These are phyloP conservation scores for Pagetopsis macropterus DNA, from an alignment of 2,797 vertebrate genomes.

Conservation along the genomic window DNA sequence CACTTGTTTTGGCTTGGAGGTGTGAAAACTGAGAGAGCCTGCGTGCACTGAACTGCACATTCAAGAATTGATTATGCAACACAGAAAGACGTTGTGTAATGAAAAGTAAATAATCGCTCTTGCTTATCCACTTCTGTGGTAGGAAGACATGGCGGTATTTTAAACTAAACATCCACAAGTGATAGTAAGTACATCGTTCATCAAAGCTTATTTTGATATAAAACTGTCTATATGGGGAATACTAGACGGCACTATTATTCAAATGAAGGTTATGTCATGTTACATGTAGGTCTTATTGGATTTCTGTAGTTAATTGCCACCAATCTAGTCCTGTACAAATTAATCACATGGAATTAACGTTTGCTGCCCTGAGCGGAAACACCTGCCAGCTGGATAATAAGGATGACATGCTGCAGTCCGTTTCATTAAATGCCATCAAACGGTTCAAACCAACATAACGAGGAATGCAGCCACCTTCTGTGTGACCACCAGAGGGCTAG, in stretches of 20 bases:
- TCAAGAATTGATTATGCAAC: background rate
- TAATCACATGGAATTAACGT: conserved; percentile 57
- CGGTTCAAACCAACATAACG: conserved; percentile 33
- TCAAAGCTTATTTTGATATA: conserved; percentile 8
- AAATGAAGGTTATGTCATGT: conserved; percentile 15
- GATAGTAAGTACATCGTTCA: background rate
- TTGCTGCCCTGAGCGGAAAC: conserved; percentile 48
- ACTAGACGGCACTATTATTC: conserved; percentile 13
- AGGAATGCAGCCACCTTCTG: too few relatives aligned
- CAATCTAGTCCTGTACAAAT: conserved; percentile 47
- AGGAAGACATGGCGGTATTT: background rate
- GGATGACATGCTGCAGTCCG: conserved; percentile 54
- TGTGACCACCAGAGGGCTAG: too few relatives aligned
- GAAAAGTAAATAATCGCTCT: conserved; percentile 19
- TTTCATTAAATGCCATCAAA: conserved; percentile 53
- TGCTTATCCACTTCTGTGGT: conserved; percentile 18
- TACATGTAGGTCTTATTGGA: conserved; percentile 46
- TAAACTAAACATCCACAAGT: conserved; percentile 9
- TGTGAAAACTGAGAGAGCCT: background rate
- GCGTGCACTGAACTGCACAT: background rate
- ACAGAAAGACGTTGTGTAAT: background rate
- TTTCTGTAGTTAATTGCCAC: conserved; percentile 45
- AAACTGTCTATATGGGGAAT: conserved; percentile 12
- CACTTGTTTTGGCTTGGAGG: conserved; percentile 11
- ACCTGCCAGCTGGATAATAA: conserved; percentile 49